Base-by-base conservation (phyloP, 2,888 invertebrate species). In the Piscicola geometra region DNA sequence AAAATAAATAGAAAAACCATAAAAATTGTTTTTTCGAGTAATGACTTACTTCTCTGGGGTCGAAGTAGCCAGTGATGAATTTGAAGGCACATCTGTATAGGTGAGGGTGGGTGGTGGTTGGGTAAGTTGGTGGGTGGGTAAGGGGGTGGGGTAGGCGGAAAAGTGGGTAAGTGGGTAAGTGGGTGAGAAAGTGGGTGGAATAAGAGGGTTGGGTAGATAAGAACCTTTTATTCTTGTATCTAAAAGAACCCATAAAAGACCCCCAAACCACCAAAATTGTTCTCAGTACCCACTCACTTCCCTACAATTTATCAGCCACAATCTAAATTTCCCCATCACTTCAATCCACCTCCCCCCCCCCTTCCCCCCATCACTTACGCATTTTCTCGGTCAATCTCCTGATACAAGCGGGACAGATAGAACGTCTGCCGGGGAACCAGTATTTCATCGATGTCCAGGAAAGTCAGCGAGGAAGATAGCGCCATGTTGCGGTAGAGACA, bases 391-490 rank as follows among this genome's bases (percentile, higher is more conserved):
- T 76, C 74, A 21, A 79, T 28, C 2, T 15, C 52, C 30, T 36
- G 41, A 52, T 78, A 12, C 56, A 78, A 28, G 0, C 52, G 60
- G 0, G 35, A 18, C 78, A 75, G 81, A 3, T 78, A 77, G 67
- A 35, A 33, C n/a, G 69, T 56, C 15, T 33, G 21, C 9, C 71
- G 69, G 30, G 85, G 85, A 35, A 84, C 79, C 30, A 85, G 81
- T 70, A 83, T 80, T 80, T 85, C 85, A 78, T 85, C 85, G 25
- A 84, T 78, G 76, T 85, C 85, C 56, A 83, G 78, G 75, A 85
- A 84, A 18, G 82, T 79, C 18, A 83, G 76, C 78, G 75, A 78
- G n/a, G 60, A 25, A 1, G 80, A 81, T 1, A 75, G 75, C 0
- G 80, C 81, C 82, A 84, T 84, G 72, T 81, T 81, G 41, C 82